phyloP scores from a whole-genome alignment of 2,113 vertebrate species.

The Zosterops japonicus region DNA sequence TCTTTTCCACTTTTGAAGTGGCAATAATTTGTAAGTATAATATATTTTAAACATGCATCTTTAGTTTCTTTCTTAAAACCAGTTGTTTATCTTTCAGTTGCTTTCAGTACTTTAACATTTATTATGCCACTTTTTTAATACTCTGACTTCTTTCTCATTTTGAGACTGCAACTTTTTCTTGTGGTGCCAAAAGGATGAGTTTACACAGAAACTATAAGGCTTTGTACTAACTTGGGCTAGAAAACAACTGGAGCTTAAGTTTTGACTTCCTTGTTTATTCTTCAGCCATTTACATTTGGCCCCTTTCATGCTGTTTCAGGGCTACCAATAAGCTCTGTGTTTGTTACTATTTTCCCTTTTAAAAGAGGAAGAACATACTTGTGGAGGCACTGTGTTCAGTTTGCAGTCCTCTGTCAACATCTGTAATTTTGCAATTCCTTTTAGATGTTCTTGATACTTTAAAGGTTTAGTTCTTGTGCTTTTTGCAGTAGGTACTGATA shows the following conservation, averaged over 20 bases:
- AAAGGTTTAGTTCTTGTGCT: neutral
- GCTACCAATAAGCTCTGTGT: neutral
- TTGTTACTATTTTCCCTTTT: neutral
- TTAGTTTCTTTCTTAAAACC: neutral
- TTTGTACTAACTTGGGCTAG: neutral
- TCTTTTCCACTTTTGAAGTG: neutral
- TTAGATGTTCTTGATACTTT: neutral
- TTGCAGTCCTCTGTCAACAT: neutral
- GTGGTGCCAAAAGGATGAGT: neutral
- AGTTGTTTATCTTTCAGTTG: neutral
- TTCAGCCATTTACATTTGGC: neutral
- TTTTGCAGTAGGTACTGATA: neutral
- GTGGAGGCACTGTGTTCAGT: neutral
- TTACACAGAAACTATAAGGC: neutral
- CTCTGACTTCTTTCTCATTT: neutral
- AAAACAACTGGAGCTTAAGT: neutral
- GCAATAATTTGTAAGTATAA: neutral
- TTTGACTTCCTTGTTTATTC: neutral
- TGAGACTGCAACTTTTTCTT: neutral
- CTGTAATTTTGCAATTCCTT: neutral
- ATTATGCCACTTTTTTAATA: neutral
- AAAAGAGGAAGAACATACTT: neutral
- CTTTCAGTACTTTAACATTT: neutral
- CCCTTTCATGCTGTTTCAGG: neutral
- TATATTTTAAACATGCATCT: neutral